Base-by-base conservation (phyloP, 1,140 invertebrate genomes). In the Trypoxylus dichotomus region DNA sequence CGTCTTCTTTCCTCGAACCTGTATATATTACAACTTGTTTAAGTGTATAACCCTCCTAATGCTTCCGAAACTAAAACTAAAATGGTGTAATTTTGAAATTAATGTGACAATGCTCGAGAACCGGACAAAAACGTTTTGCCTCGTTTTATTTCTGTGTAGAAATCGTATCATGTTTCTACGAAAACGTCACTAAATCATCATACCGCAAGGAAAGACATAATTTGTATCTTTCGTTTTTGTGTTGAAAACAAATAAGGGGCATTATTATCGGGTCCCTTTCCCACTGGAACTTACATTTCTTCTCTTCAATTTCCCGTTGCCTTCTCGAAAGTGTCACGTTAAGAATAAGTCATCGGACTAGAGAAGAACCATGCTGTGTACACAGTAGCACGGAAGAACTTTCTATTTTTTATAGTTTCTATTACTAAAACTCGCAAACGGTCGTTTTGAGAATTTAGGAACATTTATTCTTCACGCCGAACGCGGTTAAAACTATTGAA, bases 121-220 rank as follows among this genome's bases (percentile, higher is more conserved):
- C 25, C 60, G 60, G 60, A 68, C 60, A 15, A 8, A 29, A 27
- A 68, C 27, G 60, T 68, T 68, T 68, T 68, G 11, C 60, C 27
- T 27, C 24, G 24, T 68, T 68, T 68, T 68, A 24, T 68, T 68
- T 68, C 60, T 68, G 60, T 68, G 60, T 68, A 68, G 24, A 29
- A 68, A 68, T 68, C 21, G 60, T 68, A 68, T 68, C 60, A 68
- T 68, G 60, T 68, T 68, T 68, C 60, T 15, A 68, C 60, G 60
- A 68, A 68, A 68, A 68, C 60, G 60, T 68, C 60, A 29, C 19
- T 68, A 68, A 68, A 68, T 68, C 60, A 68, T 68, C 60, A 68
- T 68, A 68, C 60, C 60, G 60, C 21, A 68, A 68, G 60, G 60
- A 68, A 68, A 15, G 60, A 68, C 60, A 68, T 68, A 68, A 68